Evolutionary conservation across 2,888 invertebrate genomes (phyloP).

Genomic region (Trichacis sp.): DNA sequence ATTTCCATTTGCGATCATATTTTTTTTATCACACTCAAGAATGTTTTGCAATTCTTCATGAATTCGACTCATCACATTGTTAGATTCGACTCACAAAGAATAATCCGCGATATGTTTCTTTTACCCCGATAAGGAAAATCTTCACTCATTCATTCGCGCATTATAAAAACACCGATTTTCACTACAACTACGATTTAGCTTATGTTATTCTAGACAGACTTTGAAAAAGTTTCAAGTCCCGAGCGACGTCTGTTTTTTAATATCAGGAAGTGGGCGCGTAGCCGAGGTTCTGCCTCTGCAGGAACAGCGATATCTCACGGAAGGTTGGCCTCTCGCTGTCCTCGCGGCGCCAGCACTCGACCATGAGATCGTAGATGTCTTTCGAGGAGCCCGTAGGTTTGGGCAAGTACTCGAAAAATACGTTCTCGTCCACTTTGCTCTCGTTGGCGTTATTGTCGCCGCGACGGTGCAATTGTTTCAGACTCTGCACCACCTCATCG

Average conservation of each 20-base stretch:
- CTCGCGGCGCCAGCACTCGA: slow-evolving; percentile 86
- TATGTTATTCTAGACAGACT: slow-evolving; percentile 22
- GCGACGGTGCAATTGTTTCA: slow-evolving; percentile 78
- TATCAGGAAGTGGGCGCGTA: slow-evolving; percentile 72
- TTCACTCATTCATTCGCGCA: background rate
- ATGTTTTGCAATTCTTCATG: too few species aligned
- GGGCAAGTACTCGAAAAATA: slow-evolving; percentile 73
- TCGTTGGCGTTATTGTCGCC: slow-evolving; percentile 66
- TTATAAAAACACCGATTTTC: slow-evolving; percentile 35
- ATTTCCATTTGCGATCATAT: too few species aligned
- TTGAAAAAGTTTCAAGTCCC: too few species aligned
- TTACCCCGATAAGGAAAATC: too few species aligned
- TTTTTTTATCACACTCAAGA: too few species aligned
- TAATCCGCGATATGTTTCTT: slow-evolving; percentile 1
- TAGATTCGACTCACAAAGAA: slow-evolving; percentile 9
- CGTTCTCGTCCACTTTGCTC: slow-evolving; percentile 43
- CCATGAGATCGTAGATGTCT: slow-evolving; percentile 87
- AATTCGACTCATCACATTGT: too few species aligned
- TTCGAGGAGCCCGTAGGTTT: slow-evolving; percentile 80
- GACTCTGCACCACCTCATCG: slow-evolving; percentile 84
- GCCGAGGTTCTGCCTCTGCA: slow-evolving; percentile 79
- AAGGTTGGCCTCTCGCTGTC: slow-evolving; percentile 83
- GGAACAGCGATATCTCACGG: slow-evolving; percentile 84
- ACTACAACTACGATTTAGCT: slow-evolving; percentile 15
- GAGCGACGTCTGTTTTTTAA: slow-evolving; percentile 43